A percentile compares a stretch with the other conserved stretches of the same genome.
Conservation (phyloP, 2,113 vertebrate genomes). For the Budorcas taxicolor region DNA sequence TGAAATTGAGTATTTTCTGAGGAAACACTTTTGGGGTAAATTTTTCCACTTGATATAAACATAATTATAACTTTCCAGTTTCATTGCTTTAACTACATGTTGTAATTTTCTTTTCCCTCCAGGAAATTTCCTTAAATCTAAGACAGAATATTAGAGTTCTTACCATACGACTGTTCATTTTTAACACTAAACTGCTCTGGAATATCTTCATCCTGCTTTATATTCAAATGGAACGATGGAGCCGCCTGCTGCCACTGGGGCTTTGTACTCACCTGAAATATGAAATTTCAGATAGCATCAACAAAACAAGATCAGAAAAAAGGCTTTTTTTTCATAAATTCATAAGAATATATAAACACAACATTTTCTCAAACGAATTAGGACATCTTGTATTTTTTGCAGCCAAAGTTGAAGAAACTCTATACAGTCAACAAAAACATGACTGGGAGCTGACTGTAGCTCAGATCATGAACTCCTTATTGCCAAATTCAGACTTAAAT, state of each 20-base stretch:
- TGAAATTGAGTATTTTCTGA: slow-evolving; percentile 3
- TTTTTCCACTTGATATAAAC: slow-evolving; percentile 6
- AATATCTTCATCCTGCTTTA: slow-evolving; percentile 40
- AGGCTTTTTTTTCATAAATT: neutral
- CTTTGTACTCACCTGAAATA: slow-evolving; percentile 76
- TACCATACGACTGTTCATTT: slow-evolving; percentile 77
- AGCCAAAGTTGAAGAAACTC: neutral
- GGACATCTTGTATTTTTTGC: neutral
- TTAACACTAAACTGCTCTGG: slow-evolving; percentile 59
- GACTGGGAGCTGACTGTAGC: neutral
- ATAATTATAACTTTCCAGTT: neutral
- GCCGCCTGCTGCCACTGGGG: slow-evolving; percentile 78
- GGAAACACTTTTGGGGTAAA: neutral
- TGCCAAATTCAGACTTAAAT: neutral
- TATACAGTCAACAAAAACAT: neutral
- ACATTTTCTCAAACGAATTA: neutral
- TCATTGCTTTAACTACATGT: neutral
- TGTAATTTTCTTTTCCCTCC: neutral
- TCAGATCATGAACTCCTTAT: neutral
- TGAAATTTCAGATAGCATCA: neutral
- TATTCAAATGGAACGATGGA: slow-evolving; percentile 74
- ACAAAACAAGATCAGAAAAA: neutral
- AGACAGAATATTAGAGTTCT: slow-evolving; percentile 38
- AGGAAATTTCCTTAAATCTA: neutral
- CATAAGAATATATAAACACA: neutral